These are phyloP conservation scores for Invenusta paracnida DNA, from an alignment of 2,888 invertebrate genomes.

Conservation along the genomic window DNA sequence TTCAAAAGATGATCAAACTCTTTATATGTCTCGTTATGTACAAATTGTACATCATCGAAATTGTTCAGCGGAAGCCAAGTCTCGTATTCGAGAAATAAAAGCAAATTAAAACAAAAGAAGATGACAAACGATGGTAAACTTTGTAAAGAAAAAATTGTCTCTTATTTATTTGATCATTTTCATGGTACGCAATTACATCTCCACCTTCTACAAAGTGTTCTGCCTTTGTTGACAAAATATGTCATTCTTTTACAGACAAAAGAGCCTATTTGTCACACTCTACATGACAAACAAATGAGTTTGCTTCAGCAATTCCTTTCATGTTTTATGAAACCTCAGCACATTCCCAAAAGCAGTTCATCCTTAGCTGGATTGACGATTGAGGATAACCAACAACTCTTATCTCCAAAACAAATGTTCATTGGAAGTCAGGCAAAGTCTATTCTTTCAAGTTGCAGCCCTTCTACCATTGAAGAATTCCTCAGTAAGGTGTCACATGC, in stretches of 20 bases:
- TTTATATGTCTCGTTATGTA: neutral
- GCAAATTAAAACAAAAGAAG: neutral
- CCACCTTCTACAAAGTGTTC: conserved; percentile 12
- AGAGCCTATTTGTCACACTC: neutral
- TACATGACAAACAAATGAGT: neutral
- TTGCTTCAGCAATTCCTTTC: conserved; percentile 20
- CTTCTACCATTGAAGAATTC: neutral
- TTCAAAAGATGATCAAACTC: neutral
- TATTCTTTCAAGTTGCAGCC: neutral
- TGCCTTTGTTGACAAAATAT: neutral
- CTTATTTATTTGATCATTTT: neutral
- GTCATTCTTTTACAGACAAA: neutral
- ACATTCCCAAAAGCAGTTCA: conserved; percentile 7
- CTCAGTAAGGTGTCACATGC: neutral
- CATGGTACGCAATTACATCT: neutral
- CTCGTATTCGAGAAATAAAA: conserved; percentile 24
- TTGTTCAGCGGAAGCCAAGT: conserved; percentile 18
- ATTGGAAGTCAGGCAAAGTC: conserved; percentile 6
- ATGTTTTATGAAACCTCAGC: conserved; percentile 24
- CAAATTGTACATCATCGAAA: neutral
- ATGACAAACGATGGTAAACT: conserved; percentile 3
- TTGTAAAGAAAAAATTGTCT: neutral
- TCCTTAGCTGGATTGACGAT: neutral
- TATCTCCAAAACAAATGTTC: neutral
- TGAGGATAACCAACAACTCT: neutral